Percentiles rank a stretch among this genome's conserved stretches.
phyloP scores from a whole-genome alignment of 2,113 vertebrate species.

The Neomonachus schauinslandi region DNA sequence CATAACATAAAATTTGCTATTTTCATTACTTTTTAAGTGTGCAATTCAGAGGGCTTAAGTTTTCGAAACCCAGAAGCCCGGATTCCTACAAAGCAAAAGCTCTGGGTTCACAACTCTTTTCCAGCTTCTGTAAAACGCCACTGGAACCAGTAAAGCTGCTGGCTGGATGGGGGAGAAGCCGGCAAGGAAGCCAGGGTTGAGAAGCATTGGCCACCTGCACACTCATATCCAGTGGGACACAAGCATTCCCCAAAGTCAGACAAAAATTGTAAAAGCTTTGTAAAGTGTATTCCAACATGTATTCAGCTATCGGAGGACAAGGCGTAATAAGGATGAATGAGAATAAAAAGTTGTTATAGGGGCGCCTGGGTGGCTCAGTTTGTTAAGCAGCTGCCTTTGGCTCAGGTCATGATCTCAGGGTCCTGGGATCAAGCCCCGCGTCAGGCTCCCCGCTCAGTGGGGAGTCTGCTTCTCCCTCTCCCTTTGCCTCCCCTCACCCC shows the following conservation, averaged over 20 bases:
- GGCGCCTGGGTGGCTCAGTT: background rate
- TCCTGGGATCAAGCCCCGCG: background rate
- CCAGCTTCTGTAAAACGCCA: background rate
- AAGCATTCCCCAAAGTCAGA: background rate
- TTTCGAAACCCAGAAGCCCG: background rate
- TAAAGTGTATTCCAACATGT: background rate
- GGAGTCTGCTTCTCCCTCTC: background rate
- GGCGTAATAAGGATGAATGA: background rate
- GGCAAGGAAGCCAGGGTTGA: background rate
- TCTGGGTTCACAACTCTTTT: background rate
- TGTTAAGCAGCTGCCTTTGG: background rate
- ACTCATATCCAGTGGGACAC: no score
- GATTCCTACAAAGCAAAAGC: background rate
- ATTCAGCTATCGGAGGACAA: background rate
- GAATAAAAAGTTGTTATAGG: background rate
- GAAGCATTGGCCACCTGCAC: fast-evolving
- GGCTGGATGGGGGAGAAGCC: no score
- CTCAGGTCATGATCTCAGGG: background rate
- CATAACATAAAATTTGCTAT: background rate
- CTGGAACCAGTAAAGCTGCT: background rate
- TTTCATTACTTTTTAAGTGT: background rate
- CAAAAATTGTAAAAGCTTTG: background rate
- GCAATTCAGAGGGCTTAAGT: background rate
- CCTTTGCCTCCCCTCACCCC: background rate
- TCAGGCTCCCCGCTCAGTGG: background rate